Evolutionary conservation across 2,888 invertebrate species (phyloP), one percentile per base, ranked within the genome.

Genomic region (Leucoma salicis): DNA sequence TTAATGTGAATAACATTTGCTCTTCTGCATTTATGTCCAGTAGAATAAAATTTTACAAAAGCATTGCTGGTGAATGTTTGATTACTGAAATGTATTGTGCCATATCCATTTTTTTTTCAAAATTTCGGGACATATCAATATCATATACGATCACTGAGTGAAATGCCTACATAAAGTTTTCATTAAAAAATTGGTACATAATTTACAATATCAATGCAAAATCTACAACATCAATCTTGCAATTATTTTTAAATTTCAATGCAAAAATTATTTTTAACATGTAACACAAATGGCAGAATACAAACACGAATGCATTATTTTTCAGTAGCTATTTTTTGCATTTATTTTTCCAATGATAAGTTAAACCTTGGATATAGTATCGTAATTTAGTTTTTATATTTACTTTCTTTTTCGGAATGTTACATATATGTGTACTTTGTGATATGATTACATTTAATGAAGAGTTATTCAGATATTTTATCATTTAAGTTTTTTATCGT

Each of bases 381-480:
- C 68, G 53, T 79, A 69, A 70, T 66, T 59, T 72, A 76, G 66
- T 64, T 35, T 72, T 74, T 74, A 75, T 70, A 67, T 66, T 71
- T 74, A 68, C 70, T 77, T 72, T 75, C 73, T 73, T 78, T 57
- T 50, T 59, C 63, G 54, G 49, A 57, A 62, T 57, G 63, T 61
- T 61, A 63, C 59, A 62, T 61, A 62, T 54, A 51, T 82, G 81
- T 73, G 77, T 82, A 78, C 72, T 85, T 84, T 87, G 87, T 88
- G 87, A 87, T 88, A 85, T 84, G 77, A 80, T 70, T 75, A 71
- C 71, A 69, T 70, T 67, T 79, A 76, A 77, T 65, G 72, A 70
- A 67, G 75, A 69, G 78, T 78, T 79, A 57, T 74, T 77, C 80
- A 78, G 78, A 62, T 60, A 53, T 56, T 61, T 58, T 53, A 74